These are phyloP conservation scores for Hydractinia symbiolongicarpus DNA, from an alignment of 30 jellyfish, hydroid and myxozoan species.

Conservation along the genomic window DNA sequence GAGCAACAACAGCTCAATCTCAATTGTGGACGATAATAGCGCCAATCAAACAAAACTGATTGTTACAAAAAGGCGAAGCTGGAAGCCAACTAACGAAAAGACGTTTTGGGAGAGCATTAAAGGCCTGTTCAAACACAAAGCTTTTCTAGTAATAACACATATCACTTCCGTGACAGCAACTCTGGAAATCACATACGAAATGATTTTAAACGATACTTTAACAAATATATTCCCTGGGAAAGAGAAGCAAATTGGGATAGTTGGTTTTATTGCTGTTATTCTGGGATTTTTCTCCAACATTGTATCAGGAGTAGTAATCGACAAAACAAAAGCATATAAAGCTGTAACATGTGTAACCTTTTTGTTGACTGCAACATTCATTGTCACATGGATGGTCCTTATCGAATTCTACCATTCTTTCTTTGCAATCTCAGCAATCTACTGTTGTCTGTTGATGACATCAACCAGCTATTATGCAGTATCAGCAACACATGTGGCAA, in stretches of 20 bases:
- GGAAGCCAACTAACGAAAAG: neutral
- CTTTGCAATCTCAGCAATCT: conserved; percentile 13
- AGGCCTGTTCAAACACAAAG: conserved; percentile 10
- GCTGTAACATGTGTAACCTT: neutral
- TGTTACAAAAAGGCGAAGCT: too few relatives aligned
- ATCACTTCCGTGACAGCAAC: conserved; percentile 25
- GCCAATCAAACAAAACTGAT: too few relatives aligned
- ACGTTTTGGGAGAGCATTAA: conserved; percentile 23
- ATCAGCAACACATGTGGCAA: conserved; percentile 24
- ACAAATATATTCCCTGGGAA: conserved; percentile 28
- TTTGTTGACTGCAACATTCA: conserved; percentile 5
- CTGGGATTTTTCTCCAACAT: conserved; percentile 24
- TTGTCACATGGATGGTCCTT: conserved; percentile 15
- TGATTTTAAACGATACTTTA: conserved; percentile 14
- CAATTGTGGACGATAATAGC: too few relatives aligned
- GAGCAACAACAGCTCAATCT: too few relatives aligned
- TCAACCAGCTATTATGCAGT: conserved; percentile 33
- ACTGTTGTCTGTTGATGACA: conserved; percentile 17
- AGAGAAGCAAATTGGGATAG: conserved; percentile 22
- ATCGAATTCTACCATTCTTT: conserved; percentile 17
- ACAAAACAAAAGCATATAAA: conserved; percentile 28
- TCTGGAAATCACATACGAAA: conserved; percentile 9
- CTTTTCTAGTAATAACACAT: conserved; percentile 20
- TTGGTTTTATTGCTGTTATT: conserved; percentile 23
- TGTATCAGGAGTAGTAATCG: conserved; percentile 19